Evolutionary conservation across 2,797 vertebrate species (phyloP).

Genomic region (Danio aesculapii): DNA sequence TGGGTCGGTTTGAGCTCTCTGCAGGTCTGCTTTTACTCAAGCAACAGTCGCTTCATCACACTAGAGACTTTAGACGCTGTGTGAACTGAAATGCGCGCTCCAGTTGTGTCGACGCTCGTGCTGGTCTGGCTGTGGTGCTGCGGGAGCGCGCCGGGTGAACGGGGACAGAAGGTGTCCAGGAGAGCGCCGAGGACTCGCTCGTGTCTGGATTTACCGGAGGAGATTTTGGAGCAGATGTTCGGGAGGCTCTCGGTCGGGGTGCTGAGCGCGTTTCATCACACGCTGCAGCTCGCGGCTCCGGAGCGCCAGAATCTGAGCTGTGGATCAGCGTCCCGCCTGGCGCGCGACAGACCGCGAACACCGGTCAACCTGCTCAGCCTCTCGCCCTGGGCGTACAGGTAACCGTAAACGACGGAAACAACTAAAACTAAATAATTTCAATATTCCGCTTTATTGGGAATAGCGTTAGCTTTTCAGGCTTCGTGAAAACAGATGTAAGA

Average conservation of each 20-base stretch:
- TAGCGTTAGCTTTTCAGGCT: background rate
- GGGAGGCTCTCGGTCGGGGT: slow-evolving; percentile 90
- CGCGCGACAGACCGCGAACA: slow-evolving; percentile 76
- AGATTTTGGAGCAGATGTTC: slow-evolving; percentile 93
- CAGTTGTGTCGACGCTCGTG: slow-evolving; percentile 65
- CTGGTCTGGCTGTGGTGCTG: slow-evolving; percentile 54
- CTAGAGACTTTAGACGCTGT: slow-evolving; percentile 42
- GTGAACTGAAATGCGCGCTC: slow-evolving; percentile 56
- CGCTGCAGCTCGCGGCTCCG: slow-evolving; percentile 88
- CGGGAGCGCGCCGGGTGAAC: slow-evolving; percentile 59
- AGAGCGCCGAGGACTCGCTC: slow-evolving; percentile 76
- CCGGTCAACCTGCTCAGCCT: slow-evolving; percentile 91
- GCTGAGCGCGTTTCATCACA: slow-evolving; percentile 93
- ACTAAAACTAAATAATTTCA: background rate
- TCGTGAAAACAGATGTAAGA: too few relatives aligned
- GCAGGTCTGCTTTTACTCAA: background rate
- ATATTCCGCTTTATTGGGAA: background rate
- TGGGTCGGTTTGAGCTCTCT: background rate
- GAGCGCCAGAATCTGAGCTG: slow-evolving; percentile 86
- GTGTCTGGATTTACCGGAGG: slow-evolving; percentile 90
- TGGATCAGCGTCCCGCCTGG: slow-evolving; percentile 72
- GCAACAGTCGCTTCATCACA: background rate
- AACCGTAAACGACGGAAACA: slow-evolving; percentile 43
- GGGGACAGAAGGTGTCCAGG: slow-evolving; percentile 69
- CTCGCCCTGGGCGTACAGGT: slow-evolving; percentile 96